Percentiles rank a stretch among this genome's conserved stretches.
These are phyloP conservation scores for Cotesia congregata DNA, from an alignment of 2,888 invertebrate genomes.

Conservation along the genomic window DNA sequence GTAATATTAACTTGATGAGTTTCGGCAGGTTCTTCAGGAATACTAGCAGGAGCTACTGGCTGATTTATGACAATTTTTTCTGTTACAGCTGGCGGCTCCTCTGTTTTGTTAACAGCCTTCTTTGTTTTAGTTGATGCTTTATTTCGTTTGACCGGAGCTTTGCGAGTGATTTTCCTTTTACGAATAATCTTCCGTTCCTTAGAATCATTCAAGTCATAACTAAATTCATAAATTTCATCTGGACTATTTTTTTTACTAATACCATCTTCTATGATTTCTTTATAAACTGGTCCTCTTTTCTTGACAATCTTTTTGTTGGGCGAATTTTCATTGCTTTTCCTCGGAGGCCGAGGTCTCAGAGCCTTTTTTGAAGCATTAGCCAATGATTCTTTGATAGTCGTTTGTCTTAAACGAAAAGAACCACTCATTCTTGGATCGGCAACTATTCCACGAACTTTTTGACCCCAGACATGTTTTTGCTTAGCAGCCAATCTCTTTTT, in stretches of 20 bases:
- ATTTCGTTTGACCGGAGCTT: slow-evolving; percentile 12
- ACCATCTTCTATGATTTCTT: slow-evolving; percentile 27
- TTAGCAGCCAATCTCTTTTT: not conserved
- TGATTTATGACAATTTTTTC: slow-evolving; percentile 5
- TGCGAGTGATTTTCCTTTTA: slow-evolving; percentile 39
- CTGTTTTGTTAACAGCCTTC: not conserved
- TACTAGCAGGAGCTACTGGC: not conserved
- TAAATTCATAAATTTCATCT: slow-evolving; percentile 54
- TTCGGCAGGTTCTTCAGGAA: not conserved
- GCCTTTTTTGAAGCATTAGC: slow-evolving; percentile 43
- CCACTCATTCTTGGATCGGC: slow-evolving; percentile 18
- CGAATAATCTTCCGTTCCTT: slow-evolving; percentile 46
- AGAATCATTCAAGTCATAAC: slow-evolving; percentile 52
- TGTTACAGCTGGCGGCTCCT: not conserved
- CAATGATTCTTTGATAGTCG: slow-evolving; percentile 52
- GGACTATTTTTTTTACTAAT: slow-evolving; percentile 37
- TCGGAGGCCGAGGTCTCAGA: slow-evolving; percentile 41
- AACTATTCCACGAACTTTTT: not conserved
- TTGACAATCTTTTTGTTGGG: not conserved
- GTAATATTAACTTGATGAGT: not conserved
- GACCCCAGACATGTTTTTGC: not conserved
- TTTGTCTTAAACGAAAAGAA: slow-evolving; percentile 42
- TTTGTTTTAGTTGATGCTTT: slow-evolving; percentile 12
- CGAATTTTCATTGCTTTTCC: slow-evolving; percentile 43
- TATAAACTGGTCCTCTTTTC: slow-evolving; percentile 51